phyloP scores from a whole-genome alignment of 2,888 invertebrate genomes.

The Sipha maydis region DNA sequence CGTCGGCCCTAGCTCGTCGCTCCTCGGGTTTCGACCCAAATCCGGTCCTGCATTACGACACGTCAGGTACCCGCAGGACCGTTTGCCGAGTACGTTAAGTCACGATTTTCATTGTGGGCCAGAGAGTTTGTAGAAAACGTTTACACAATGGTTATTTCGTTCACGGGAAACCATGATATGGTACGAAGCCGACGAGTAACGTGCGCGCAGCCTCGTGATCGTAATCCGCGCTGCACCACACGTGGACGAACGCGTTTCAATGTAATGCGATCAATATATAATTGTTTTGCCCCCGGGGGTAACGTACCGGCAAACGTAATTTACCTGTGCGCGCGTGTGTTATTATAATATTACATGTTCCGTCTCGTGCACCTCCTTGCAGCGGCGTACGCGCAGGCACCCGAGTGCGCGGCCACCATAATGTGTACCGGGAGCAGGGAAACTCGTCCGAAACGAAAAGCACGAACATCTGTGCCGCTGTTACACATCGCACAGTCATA shows the following conservation, averaged over 20 bases:
- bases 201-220: too few relatives aligned
- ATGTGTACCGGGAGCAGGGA: background rate
- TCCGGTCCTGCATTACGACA: too few relatives aligned
- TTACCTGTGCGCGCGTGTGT: background rate
- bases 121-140: too few relatives aligned
- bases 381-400: background rate
- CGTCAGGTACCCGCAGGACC: too few relatives aligned
- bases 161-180: background rate
- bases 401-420: background rate
- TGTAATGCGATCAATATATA: background rate
- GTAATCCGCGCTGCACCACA: too few relatives aligned
- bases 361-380: background rate
- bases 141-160: too few relatives aligned
- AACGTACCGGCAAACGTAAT: background rate
- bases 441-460: slow-evolving; percentile 30
- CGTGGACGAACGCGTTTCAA: background rate
- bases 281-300: background rate
- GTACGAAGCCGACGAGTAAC: too few relatives aligned
- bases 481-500: background rate
- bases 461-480: slow-evolving; percentile 28
- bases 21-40: too few relatives aligned
- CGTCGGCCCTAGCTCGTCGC: too few relatives aligned
- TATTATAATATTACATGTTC: background rate
- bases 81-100: too few relatives aligned
- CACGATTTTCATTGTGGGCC: too few relatives aligned